Conservation (phyloP, 2,113 vertebrate species). For the Atherinomorus stipes region DNA sequence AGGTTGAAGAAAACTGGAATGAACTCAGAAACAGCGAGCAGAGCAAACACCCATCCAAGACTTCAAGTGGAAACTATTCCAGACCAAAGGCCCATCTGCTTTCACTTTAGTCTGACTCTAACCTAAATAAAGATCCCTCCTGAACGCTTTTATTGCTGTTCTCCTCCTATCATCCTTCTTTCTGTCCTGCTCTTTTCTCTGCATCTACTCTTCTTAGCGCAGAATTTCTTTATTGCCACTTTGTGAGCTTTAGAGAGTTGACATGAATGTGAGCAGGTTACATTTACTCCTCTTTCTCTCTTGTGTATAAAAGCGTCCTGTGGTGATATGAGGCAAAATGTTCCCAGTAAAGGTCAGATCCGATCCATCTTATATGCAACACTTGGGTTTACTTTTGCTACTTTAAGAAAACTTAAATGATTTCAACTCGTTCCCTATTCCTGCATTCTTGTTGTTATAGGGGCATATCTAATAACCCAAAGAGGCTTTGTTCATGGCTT, state of each 20-base stretch:
- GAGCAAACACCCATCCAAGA: constrained; percentile 71
- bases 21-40: constrained; percentile 64
- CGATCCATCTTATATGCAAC: constrained; percentile 41
- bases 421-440: not conserved
- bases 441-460: constrained; percentile 11
- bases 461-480: not conserved
- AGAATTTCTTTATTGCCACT: constrained; percentile 52
- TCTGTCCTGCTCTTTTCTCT: constrained; percentile 30
- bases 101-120: constrained; percentile 82
- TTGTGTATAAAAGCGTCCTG: constrained; percentile 60
- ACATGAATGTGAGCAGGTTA: constrained; percentile 35
- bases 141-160: constrained; percentile 78
- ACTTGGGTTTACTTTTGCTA: constrained; percentile 36
- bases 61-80: constrained; percentile 86
- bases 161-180: constrained; percentile 63
- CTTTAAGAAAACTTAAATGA: not conserved
- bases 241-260: constrained; percentile 45
- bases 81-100: constrained; percentile 81
- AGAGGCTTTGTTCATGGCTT: not conserved
- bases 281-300: constrained; percentile 28
- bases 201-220: constrained; percentile 25
- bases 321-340: constrained; percentile 49
- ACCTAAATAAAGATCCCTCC: constrained; percentile 85
- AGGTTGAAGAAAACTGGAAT: constrained; percentile 68
- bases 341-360: constrained; percentile 37